Conservation (phyloP, 64 coral and sea anemone species). For the Anthopleura sola region DNA sequence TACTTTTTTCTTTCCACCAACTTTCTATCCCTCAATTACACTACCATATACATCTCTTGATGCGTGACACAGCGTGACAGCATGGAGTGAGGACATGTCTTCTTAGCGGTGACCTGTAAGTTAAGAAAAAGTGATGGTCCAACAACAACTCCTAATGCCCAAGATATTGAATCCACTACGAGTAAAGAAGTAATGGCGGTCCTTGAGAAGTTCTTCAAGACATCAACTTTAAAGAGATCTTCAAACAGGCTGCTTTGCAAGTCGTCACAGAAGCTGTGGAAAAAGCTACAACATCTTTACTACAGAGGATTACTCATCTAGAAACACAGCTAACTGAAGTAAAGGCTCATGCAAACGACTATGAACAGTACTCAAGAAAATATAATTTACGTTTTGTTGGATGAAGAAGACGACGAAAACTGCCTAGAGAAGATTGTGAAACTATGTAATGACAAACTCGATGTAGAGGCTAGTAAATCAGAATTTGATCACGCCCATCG, state of each 20-base stretch:
- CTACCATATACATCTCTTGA: too few relatives aligned
- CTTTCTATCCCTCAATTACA: too few relatives aligned
- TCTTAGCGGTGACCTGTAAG: too few relatives aligned
- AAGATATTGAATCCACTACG: background rate
- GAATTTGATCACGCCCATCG: constrained; percentile 12
- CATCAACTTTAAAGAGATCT: background rate
- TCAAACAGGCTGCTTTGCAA: background rate
- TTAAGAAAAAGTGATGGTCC: too few relatives aligned
- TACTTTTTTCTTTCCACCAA: too few relatives aligned
- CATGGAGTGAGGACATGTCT: too few relatives aligned
- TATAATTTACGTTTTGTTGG: constrained; percentile 24
- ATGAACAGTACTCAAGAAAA: constrained; percentile 16
- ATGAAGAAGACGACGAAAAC: constrained; percentile 12
- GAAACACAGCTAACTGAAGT: background rate
- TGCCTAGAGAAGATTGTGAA: constrained; percentile 10
- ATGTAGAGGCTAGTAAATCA: background rate
- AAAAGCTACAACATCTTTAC: background rate
- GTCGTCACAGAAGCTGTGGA: background rate
- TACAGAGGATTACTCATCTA: background rate
- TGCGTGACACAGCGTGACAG: too few relatives aligned
- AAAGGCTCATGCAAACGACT: constrained; percentile 13
- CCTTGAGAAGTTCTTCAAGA: background rate
- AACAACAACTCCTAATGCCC: too few relatives aligned
- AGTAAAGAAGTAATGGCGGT: background rate
- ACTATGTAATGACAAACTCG: constrained; percentile 10